Conservation (phyloP, 2,888 invertebrate genomes). For the Aphrophora alni region DNA sequence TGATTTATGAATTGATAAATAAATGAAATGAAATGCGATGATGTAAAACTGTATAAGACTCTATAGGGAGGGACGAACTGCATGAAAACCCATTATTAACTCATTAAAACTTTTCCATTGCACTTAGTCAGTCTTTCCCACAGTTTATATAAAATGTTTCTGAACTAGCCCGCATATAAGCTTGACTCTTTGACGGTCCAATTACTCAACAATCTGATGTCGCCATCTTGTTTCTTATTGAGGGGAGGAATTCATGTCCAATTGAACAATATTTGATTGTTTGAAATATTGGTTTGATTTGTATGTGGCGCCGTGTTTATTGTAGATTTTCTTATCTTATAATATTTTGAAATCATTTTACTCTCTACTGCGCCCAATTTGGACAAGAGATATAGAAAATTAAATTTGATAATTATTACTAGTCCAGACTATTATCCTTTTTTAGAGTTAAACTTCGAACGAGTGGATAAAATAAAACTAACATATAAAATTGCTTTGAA, state of each 20-base stretch:
- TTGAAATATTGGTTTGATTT: neutral
- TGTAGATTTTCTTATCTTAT: neutral
- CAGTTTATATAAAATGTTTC: neutral
- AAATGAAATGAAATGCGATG: no score
- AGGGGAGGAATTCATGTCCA: neutral
- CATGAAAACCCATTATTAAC: neutral
- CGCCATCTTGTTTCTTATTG: neutral
- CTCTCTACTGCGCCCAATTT: no score
- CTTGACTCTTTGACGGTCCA: neutral
- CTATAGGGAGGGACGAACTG: no score
- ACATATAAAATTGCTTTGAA: no score
- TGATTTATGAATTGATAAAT: no score
- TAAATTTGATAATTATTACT: no score
- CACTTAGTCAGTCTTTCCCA: neutral
- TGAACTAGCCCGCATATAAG: neutral
- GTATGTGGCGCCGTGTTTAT: neutral
- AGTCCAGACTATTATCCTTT: no score
- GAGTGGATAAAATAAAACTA: no score
- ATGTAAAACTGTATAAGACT: no score
- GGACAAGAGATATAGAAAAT: no score
- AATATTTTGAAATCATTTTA: no score
- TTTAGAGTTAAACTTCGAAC: no score
- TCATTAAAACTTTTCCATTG: neutral
- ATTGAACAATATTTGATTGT: constrained; percentile 2
- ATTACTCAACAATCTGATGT: neutral